Conservation (phyloP, 2,113 vertebrate genomes). For the Hucho hucho region DNA sequence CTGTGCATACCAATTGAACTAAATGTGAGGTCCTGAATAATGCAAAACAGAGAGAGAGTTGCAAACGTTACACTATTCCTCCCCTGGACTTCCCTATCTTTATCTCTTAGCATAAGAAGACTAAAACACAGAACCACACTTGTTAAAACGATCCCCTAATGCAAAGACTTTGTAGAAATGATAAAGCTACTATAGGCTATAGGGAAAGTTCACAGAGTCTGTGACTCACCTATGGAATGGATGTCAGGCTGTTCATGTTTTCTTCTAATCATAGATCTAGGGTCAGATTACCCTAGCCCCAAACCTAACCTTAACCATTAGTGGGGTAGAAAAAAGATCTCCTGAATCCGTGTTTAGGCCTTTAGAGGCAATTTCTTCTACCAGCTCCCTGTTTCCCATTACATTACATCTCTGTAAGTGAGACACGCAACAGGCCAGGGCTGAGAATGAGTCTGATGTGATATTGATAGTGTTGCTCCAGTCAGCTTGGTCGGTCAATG, state of each 20-base stretch:
- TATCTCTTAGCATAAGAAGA: conserved; percentile 12
- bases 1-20: conserved; percentile 1
- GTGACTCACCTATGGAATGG: conserved; percentile 32
- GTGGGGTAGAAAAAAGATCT: too few species aligned
- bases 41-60: conserved; percentile 27
- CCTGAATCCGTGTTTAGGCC: too few species aligned
- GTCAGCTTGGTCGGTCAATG: conserved; percentile 48
- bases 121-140: not conserved
- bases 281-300: too few species aligned
- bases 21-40: conserved; percentile 44
- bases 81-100: conserved; percentile 13
- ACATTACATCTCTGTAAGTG: conserved; percentile 38
- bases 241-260: conserved; percentile 24
- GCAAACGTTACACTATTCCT: not conserved
- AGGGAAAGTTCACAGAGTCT: conserved; percentile 11
- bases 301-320: too few species aligned
- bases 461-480: conserved; percentile 62
- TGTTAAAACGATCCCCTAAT: not conserved
- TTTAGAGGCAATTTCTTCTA: too few species aligned
- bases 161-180: not conserved
- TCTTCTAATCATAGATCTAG: too few species aligned
- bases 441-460: conserved; percentile 61
- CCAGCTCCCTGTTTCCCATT: conserved; percentile 9
- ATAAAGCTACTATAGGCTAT: conserved; percentile 16
- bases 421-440: conserved; percentile 47